phyloP scores from a whole-genome alignment of 2,113 vertebrate species.

The Gobiocypris rarus region DNA sequence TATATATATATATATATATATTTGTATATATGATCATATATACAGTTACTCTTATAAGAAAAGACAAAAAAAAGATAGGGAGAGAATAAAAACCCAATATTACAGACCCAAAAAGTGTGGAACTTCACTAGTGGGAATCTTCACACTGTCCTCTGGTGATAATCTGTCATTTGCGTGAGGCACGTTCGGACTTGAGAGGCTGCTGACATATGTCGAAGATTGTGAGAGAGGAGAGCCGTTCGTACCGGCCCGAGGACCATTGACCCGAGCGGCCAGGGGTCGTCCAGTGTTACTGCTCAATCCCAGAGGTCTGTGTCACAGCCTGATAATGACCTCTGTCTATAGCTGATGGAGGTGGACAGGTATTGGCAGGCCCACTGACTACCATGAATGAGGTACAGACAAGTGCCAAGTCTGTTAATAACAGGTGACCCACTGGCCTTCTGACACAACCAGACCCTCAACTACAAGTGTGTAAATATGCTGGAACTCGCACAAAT shows the following conservation, averaged over 20 bases:
- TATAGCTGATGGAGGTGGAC: slow-evolving; percentile 66
- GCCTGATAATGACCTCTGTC: slow-evolving; percentile 75
- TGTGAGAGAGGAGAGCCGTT: slow-evolving; percentile 5
- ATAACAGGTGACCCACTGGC: slow-evolving; percentile 67
- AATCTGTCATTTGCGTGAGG: slow-evolving; percentile 22
- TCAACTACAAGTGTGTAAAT: not conserved
- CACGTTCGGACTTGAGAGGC: slow-evolving; percentile 29
- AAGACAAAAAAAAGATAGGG: not conserved
- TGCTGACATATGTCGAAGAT: not conserved
- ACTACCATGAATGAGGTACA: slow-evolving; percentile 66
- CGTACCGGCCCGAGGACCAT: slow-evolving; percentile 25
- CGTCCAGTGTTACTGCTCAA: slow-evolving; percentile 59
- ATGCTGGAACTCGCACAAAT: slow-evolving; percentile 23
- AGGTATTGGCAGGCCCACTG: slow-evolving; percentile 72
- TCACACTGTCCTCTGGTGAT: slow-evolving; percentile 29
- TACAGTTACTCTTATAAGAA: not conserved
- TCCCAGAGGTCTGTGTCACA: slow-evolving; percentile 67
- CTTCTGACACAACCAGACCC: slow-evolving; percentile 48
- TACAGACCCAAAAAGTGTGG: not conserved
- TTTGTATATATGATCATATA: too few relatives aligned
- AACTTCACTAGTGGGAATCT: slow-evolving; percentile 10
- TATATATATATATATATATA: too few relatives aligned
- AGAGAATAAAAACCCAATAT: not conserved
- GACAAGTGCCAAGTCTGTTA: slow-evolving; percentile 73
- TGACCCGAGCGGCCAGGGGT: slow-evolving; percentile 71